Percentiles rank a stretch among this genome's conserved stretches.
Conservation (phyloP, 2,888 invertebrate genomes). For the Caenorhabditis sp. region DNA sequence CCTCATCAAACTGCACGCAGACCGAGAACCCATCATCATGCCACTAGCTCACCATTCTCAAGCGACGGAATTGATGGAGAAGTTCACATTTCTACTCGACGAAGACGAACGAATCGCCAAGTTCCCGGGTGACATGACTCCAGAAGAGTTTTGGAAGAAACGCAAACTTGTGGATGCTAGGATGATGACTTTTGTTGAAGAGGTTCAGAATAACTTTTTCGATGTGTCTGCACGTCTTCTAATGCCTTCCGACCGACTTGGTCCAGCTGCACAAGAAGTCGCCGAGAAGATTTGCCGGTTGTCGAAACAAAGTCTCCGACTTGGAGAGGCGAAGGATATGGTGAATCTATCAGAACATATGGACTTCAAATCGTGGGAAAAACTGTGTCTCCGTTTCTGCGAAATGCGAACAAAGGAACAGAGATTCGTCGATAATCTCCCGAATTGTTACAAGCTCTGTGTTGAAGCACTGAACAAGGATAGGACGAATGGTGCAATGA, state of each 20-base stretch:
- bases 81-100: conserved; percentile 37
- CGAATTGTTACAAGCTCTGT: neutral
- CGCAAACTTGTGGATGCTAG: conserved; percentile 49
- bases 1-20: conserved; percentile 58
- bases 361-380: conserved; percentile 37
- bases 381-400: conserved; percentile 39
- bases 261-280: neutral
- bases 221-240: conserved; percentile 39
- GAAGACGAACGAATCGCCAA: conserved; percentile 57
- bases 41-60: conserved; percentile 60
- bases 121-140: conserved; percentile 44
- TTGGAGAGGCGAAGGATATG: conserved; percentile 55
- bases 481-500: neutral
- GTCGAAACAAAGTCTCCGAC: conserved; percentile 28
- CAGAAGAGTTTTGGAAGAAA: conserved; percentile 52
- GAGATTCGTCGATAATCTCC: conserved; percentile 14
- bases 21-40: conserved; percentile 58
- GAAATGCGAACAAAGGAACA: conserved; percentile 35
- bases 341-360: conserved; percentile 36
- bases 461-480: neutral
- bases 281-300: conserved; percentile 14
- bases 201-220: conserved; percentile 48
- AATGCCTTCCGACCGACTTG: conserved; percentile 44
- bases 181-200: conserved; percentile 33
- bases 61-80: conserved; percentile 51